Evolutionary conservation across 2,113 vertebrate species (phyloP).

Genomic region (Morone saxatilis): DNA sequence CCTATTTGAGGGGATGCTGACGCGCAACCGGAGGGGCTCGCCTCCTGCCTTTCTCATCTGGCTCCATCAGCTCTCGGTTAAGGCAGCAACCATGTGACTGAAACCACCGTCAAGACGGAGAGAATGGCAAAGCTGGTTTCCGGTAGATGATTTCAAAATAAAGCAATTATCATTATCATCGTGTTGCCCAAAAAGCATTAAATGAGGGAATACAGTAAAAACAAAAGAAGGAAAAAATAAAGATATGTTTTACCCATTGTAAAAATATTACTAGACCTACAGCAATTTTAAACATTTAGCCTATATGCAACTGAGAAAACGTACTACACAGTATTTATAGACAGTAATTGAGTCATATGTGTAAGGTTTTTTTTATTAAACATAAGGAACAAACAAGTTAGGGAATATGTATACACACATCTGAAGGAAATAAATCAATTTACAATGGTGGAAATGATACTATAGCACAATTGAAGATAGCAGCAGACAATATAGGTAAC

Average conservation of each 20-base stretch:
- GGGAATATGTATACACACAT: no score
- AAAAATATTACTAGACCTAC: neutral
- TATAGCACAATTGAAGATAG: no score
- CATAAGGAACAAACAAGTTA: no score
- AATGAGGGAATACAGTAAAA: neutral
- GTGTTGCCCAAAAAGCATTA: no score
- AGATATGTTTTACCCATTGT: neutral
- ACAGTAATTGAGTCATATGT: no score
- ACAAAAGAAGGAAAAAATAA: no score
- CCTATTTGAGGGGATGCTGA: slow-evolving; percentile 80
- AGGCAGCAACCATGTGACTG: slow-evolving; percentile 77
- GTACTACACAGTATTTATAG: neutral
- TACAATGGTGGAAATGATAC: no score
- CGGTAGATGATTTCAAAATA: slow-evolving; percentile 49
- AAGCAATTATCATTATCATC: neutral
- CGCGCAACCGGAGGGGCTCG: slow-evolving; percentile 78
- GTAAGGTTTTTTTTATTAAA: neutral
- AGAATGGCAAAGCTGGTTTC: neutral
- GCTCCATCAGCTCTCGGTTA: slow-evolving; percentile 77
- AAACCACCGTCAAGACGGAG: slow-evolving; percentile 14
- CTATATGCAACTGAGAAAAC: neutral
- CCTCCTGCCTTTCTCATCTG: slow-evolving; percentile 77
- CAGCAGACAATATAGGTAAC: no score
- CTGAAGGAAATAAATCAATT: no score
- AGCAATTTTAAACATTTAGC: no score